phyloP scores from a whole-genome alignment of 2,888 invertebrate genomes.

The Chirona hameri region DNA sequence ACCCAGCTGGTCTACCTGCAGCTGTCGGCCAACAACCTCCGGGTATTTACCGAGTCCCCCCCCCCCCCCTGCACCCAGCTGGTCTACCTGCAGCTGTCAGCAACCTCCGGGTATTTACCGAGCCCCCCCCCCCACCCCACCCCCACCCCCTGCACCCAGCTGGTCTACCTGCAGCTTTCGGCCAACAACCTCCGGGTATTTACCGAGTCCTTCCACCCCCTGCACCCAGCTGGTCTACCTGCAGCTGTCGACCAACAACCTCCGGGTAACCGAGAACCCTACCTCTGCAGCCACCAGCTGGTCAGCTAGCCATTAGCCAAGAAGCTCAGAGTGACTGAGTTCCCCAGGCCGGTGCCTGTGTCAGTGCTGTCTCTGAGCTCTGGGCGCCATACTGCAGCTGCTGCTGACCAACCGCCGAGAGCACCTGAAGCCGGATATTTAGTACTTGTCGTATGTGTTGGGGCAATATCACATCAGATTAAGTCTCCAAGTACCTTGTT shows the following conservation, averaged over 20 bases:
- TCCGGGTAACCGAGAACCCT: conserved; percentile 33
- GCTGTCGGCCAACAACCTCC: conserved; percentile 40
- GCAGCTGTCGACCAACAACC: conserved; percentile 39
- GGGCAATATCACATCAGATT: too few relatives aligned
- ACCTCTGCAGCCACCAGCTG: too few relatives aligned
- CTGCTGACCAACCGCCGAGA: too few relatives aligned
- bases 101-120: too few relatives aligned
- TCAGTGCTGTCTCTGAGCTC: too few relatives aligned
- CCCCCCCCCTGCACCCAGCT: too few relatives aligned
- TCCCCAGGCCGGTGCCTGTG: conserved; percentile 53
- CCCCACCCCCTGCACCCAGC: conserved; percentile 57
- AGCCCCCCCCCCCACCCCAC: too few relatives aligned
- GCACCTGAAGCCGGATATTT: too few relatives aligned
- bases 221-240: conserved; percentile 40
- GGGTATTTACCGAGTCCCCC: conserved; percentile 31
- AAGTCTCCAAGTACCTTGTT: too few relatives aligned
- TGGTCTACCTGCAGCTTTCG: conserved; percentile 42
- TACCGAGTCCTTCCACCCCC: neutral
- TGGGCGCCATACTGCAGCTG: too few relatives aligned
- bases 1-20: conserved; percentile 40
- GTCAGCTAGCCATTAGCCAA: neutral
- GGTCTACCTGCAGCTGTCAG: neutral
- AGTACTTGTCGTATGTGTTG: too few relatives aligned
- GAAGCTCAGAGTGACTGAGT: too few relatives aligned
- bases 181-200: conserved; percentile 40